phyloP scores from a whole-genome alignment of 53 echinoderm and acorn worm genomes.

The Luidia sarsii region DNA sequence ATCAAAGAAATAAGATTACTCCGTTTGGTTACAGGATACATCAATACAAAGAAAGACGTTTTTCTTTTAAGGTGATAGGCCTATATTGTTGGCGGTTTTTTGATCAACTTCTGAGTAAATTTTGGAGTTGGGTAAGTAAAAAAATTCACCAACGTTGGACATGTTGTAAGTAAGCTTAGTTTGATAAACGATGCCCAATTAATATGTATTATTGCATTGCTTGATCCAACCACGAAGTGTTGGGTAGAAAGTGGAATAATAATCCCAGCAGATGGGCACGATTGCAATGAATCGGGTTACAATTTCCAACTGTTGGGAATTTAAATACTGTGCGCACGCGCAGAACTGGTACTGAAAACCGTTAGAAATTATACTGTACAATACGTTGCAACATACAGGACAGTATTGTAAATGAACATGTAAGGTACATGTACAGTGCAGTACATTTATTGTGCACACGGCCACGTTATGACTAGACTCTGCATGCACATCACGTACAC shows the following conservation, averaged over 20 bases:
- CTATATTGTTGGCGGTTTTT: constrained; percentile 21
- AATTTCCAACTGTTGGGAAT: background rate
- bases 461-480: no score
- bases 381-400: no score
- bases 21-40: no score
- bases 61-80: no score
- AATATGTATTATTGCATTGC: background rate
- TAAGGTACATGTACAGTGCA: background rate
- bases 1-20: no score
- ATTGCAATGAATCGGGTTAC: background rate
- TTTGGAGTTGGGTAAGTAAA: no score
- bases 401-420: no score
- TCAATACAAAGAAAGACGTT: no score
- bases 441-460: background rate
- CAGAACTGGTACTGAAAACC: background rate
- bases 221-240: no score
- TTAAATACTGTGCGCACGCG: constrained; percentile 21
- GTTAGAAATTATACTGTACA: no score
- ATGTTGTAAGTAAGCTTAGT: background rate
- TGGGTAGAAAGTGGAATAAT: no score
- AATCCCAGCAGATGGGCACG: no score
- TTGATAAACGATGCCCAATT: constrained; percentile 21
- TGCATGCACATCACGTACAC: background rate
- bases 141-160: constrained; percentile 13
- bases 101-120: constrained; percentile 15